phyloP scores from a whole-genome alignment of 2,113 vertebrate genomes.

The Arenaria interpres region DNA sequence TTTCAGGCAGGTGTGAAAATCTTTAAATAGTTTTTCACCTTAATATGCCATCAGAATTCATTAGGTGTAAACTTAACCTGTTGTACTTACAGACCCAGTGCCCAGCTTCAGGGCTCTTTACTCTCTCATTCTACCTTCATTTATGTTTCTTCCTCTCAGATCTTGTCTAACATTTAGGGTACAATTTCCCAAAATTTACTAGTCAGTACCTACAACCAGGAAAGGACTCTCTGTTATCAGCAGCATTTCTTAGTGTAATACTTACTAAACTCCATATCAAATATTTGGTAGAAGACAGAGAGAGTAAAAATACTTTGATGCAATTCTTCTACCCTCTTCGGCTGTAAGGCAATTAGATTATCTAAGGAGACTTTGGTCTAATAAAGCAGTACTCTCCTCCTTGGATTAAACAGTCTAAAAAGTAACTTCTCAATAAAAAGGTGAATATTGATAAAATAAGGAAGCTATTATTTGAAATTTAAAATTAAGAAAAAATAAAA shows the following conservation, averaged over 20 bases:
- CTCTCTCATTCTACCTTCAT: background rate
- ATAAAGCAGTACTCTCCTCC: background rate
- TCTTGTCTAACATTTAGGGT: background rate
- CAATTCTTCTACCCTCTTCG: background rate
- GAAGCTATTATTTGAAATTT: background rate
- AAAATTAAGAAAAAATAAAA: background rate
- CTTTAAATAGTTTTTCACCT: background rate
- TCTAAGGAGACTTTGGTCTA: background rate
- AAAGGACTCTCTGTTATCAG: rapidly evolving
- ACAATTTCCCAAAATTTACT: background rate
- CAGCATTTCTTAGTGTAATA: background rate
- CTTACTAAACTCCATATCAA: background rate
- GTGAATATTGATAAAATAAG: background rate
- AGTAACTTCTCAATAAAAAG: background rate
- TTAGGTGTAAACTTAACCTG: background rate
- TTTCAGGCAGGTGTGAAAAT: background rate
- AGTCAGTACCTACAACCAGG: background rate
- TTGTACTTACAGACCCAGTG: background rate
- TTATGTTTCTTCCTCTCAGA: background rate
- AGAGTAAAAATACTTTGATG: background rate
- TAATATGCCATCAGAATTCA: background rate
- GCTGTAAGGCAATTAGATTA: background rate
- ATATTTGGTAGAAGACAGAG: background rate
- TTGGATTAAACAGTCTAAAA: background rate
- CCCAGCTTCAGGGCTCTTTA: background rate